Evolutionary conservation across 37 sponge, comb jelly and placozoan genomes (phyloP).

Genomic region (Bolinopsis microptera): DNA sequence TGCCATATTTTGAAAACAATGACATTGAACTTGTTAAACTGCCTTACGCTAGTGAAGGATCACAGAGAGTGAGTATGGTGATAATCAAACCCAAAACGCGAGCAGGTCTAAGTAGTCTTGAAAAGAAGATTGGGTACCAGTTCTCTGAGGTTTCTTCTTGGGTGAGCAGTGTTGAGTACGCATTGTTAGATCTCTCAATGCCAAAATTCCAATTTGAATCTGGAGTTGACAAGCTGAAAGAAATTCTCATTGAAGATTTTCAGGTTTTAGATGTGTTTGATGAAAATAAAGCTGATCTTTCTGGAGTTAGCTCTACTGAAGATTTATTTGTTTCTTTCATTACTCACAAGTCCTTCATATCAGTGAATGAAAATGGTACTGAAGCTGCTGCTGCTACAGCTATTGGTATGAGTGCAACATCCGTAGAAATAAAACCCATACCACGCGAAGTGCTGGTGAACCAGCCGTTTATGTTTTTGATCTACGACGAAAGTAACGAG

Average conservation of each 20-base stretch:
- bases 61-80: neutral
- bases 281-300: constrained; percentile 10
- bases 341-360: constrained; percentile 20
- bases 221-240: neutral
- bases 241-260: neutral
- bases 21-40: constrained; percentile 48
- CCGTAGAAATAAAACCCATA: neutral
- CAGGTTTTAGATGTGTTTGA: constrained; percentile 11
- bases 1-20: neutral
- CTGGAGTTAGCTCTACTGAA: constrained; percentile 15
- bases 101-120: neutral
- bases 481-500: neutral
- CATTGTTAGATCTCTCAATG: neutral
- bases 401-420: neutral
- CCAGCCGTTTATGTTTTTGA: constrained; percentile 65
- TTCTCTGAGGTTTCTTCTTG: constrained; percentile 19
- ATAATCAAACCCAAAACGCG: constrained; percentile 30
- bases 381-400: constrained; percentile 67
- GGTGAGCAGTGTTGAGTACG: neutral
- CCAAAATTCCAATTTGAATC: constrained; percentile 55
- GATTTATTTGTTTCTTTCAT: constrained; percentile 26
- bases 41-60: neutral
- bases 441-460: neutral
- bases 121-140: constrained; percentile 16
- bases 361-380: constrained; percentile 54